Evolutionary conservation across 2,113 vertebrate genomes (phyloP).

Genomic region (Lampris incognitus): DNA sequence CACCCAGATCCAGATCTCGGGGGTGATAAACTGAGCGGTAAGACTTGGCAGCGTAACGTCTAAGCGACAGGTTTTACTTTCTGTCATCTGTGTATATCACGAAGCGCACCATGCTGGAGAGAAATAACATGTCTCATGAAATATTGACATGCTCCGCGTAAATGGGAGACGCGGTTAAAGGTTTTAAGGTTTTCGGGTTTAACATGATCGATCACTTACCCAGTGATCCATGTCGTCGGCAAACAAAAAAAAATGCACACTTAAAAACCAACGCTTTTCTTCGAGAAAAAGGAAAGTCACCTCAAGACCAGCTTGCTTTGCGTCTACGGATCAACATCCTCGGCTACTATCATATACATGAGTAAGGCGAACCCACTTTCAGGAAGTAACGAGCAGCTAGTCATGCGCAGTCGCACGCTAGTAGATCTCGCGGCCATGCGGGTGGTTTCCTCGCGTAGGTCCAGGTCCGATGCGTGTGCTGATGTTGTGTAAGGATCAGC

Average conservation of each 20-base stretch:
- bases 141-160: not conserved
- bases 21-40: too few relatives aligned
- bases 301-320: slow-evolving; percentile 40
- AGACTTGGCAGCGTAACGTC: too few relatives aligned
- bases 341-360: slow-evolving; percentile 57
- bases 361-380: slow-evolving; percentile 61
- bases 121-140: not conserved
- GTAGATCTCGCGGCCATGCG: slow-evolving; percentile 35
- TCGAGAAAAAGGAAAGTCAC: slow-evolving; percentile 39
- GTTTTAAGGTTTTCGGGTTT: not conserved
- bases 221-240: slow-evolving; percentile 78
- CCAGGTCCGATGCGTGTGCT: rapidly evolving
- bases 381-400: slow-evolving; percentile 67
- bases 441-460: rapidly evolving
- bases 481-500: slow-evolving; percentile 25
- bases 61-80: too few relatives aligned
- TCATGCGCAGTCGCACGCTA: slow-evolving; percentile 27
- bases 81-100: too few relatives aligned
- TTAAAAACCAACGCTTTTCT: slow-evolving; percentile 20
- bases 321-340: slow-evolving; percentile 56
- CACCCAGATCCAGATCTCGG: not conserved
- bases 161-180: not conserved
- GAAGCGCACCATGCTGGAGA: too few relatives aligned
- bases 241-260: slow-evolving; percentile 7
- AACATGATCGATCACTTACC: slow-evolving; percentile 66